Percentiles rank a stretch among this genome's conserved stretches.
Evolutionary conservation across 2,113 vertebrate genomes (phyloP).

Genomic region (Tiliqua scincoides): DNA sequence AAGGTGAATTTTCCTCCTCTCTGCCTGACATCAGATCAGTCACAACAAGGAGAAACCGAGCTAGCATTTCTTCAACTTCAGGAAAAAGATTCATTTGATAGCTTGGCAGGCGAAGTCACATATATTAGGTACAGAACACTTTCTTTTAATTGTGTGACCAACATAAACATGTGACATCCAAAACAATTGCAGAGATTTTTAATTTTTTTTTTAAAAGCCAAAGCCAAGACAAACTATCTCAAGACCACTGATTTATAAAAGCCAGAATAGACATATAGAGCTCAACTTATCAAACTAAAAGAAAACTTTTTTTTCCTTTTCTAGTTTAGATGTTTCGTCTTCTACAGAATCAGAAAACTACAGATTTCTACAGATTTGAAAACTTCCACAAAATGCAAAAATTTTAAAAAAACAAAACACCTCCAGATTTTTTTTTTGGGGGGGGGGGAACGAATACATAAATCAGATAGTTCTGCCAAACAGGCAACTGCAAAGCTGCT

Average conservation of each 20-base stretch:
- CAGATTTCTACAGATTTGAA: no score
- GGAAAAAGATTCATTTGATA: not conserved
- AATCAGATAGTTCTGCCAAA: not conserved
- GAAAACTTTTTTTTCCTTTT: not conserved
- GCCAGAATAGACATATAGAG: not conserved
- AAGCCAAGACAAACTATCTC: not conserved
- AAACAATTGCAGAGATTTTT: not conserved
- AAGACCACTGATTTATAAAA: not conserved
- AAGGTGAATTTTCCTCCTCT: not conserved
- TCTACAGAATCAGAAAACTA: not conserved
- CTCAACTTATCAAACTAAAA: no score
- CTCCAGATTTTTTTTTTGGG: no score
- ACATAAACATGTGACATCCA: not conserved
- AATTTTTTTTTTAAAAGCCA: not conserved
- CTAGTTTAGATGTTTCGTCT: not conserved
- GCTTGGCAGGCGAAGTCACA: not conserved
- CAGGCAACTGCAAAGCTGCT: not conserved
- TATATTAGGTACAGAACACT: not conserved
- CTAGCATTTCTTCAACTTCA: not conserved
- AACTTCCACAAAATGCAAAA: not conserved
- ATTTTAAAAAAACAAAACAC: not conserved
- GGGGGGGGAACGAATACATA: conserved; percentile 1
- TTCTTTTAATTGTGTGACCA: not conserved
- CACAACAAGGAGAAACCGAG: not conserved
- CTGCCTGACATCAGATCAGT: not conserved